These are phyloP conservation scores for Pemphigus obesinymphae DNA, from an alignment of 1,140 invertebrate genomes.

Conservation along the genomic window DNA sequence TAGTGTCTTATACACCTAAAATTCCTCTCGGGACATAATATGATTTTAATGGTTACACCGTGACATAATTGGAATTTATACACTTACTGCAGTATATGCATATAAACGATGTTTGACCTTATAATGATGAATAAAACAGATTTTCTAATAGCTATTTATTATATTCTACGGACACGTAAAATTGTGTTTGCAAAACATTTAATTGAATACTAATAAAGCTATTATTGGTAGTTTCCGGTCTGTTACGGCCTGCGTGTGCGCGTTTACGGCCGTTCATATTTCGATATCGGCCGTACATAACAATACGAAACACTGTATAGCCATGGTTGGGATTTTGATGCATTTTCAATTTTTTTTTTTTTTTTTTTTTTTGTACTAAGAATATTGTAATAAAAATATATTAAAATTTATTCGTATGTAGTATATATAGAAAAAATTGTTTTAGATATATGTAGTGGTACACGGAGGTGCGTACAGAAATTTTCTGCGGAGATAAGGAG, in stretches of 20 bases:
- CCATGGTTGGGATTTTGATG: too few species aligned
- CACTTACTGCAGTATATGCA: too few species aligned
- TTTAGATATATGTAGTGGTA: too few species aligned
- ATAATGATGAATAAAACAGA: not conserved
- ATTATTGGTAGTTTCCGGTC: constrained; percentile 7
- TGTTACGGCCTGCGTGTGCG: not conserved
- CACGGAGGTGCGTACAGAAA: too few species aligned
- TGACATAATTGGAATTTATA: not conserved
- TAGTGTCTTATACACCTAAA: not conserved
- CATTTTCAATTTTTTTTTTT: too few species aligned
- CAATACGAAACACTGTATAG: too few species aligned
- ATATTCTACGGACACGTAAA: not conserved
- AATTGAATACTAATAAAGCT: constrained; percentile 28
- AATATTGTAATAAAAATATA: too few species aligned
- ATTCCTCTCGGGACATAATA: constrained; percentile 3
- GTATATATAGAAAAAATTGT: too few species aligned
- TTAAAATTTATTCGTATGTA: too few species aligned
- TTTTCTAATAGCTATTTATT: not conserved
- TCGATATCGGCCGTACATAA: not conserved
- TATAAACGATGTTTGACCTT: not conserved
- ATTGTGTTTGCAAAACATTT: not conserved
- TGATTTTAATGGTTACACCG: not conserved
- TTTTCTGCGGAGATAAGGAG: too few species aligned
- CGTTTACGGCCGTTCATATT: not conserved
- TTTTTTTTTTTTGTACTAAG: too few species aligned